These are phyloP conservation scores for Fulica atra DNA, from an alignment of 2,113 vertebrate genomes.

Conservation along the genomic window DNA sequence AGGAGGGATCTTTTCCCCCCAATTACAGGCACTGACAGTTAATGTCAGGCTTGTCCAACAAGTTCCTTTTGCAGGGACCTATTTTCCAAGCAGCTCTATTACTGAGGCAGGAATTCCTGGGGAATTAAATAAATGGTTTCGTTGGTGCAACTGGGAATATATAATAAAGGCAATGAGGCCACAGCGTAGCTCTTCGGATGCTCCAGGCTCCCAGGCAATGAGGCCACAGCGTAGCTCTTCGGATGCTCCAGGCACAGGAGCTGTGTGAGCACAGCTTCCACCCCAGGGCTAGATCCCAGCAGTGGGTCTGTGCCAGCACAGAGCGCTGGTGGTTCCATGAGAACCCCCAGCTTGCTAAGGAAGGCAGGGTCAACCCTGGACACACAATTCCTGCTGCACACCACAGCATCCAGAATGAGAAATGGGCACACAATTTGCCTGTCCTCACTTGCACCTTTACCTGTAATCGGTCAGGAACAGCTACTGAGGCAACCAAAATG, in stretches of 20 bases:
- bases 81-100: neutral
- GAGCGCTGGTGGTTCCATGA: neutral
- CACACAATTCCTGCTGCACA: rapidly evolving
- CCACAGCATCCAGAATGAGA: neutral
- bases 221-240: neutral
- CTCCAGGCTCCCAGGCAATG: neutral
- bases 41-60: rapidly evolving
- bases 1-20: neutral
- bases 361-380: neutral
- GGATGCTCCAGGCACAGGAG: neutral
- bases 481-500: neutral
- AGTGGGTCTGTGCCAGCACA: neutral
- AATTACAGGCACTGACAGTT: neutral
- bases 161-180: neutral
- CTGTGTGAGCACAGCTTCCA: neutral
- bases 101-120: neutral
- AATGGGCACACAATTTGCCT: neutral
- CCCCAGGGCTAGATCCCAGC: neutral
- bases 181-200: neutral
- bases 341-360: neutral
- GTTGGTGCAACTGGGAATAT: neutral
- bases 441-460: neutral
- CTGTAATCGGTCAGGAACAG: neutral
- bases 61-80: neutral
- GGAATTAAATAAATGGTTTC: neutral